Conservation (phyloP, 2,113 vertebrate species). For the Beaufortia kweichowensis region DNA sequence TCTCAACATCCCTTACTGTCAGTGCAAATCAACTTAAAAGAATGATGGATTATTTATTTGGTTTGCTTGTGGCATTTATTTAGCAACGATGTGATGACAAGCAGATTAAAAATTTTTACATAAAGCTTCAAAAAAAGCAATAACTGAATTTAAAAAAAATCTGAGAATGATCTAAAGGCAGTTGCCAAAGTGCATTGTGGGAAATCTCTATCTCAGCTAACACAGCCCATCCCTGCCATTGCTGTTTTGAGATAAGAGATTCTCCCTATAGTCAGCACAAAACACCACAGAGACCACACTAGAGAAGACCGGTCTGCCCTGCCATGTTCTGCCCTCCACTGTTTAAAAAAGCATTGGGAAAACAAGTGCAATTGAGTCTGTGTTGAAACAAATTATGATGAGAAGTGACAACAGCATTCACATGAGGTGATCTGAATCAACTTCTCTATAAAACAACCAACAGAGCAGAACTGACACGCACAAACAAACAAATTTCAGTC, state of each 20-base stretch:
- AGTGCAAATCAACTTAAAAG: neutral
- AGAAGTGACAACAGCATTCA: slow-evolving; percentile 61
- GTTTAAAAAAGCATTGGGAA: slow-evolving; percentile 51
- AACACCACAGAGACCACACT: neutral
- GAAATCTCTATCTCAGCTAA: slow-evolving; percentile 1
- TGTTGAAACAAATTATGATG: slow-evolving; percentile 60
- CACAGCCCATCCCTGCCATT: neutral
- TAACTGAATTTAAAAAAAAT: neutral
- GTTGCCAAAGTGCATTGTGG: slow-evolving; percentile 17
- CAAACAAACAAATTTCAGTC: neutral
- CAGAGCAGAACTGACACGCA: slow-evolving; percentile 1
- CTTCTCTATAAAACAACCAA: slow-evolving; percentile 19
- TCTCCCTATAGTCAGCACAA: slow-evolving; percentile 35
- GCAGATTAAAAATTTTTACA: neutral
- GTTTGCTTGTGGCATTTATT: neutral
- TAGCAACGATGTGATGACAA: neutral
- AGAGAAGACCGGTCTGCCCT: slow-evolving; percentile 2
- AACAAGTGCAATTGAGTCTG: slow-evolving; percentile 58
- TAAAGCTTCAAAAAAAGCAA: slow-evolving; percentile 13
- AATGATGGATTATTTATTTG: neutral
- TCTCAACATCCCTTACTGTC: neutral
- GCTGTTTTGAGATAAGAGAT: slow-evolving; percentile 17
- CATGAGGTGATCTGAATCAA: slow-evolving; percentile 67
- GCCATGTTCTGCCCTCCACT: slow-evolving; percentile 6
- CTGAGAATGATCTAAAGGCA: slow-evolving; percentile 24